phyloP scores from a whole-genome alignment of 2,113 vertebrate genomes.

The Sakesphorus luctuosus region DNA sequence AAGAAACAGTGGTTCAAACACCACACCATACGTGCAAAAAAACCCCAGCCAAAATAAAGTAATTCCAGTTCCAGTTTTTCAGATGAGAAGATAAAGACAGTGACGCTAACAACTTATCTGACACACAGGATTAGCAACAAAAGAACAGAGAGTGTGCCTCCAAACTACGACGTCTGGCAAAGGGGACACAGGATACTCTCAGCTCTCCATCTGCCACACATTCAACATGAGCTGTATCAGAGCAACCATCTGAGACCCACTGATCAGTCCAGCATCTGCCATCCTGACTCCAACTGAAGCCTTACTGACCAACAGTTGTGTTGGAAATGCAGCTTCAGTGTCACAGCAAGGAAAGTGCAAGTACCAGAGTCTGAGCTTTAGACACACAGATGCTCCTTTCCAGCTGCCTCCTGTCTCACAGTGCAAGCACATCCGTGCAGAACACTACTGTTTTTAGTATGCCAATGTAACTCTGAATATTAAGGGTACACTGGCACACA shows the following conservation, averaged over 20 bases:
- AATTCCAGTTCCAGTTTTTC: neutral
- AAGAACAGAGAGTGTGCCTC: neutral
- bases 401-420: neutral
- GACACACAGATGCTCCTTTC: neutral
- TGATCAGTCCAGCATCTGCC: neutral
- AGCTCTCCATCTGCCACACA: neutral
- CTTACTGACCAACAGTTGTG: neutral
- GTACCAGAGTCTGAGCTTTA: neutral
- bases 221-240: neutral
- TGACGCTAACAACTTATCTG: neutral
- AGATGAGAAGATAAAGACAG: neutral
- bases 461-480: neutral
- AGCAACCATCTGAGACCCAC: neutral
- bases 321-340: neutral
- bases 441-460: neutral
- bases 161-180: neutral
- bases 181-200: neutral
- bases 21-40: neutral
- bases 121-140: neutral
- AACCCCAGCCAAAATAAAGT: neutral
- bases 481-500: neutral
- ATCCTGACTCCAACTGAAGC: neutral
- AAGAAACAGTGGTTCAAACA: neutral
- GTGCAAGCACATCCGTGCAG: fast-evolving
- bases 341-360: neutral